A percentile compares a stretch with the other conserved stretches of the same genome.
Evolutionary conservation across 2,113 vertebrate genomes (phyloP).

Genomic region (Pseudolaguvia tuberculata): DNA sequence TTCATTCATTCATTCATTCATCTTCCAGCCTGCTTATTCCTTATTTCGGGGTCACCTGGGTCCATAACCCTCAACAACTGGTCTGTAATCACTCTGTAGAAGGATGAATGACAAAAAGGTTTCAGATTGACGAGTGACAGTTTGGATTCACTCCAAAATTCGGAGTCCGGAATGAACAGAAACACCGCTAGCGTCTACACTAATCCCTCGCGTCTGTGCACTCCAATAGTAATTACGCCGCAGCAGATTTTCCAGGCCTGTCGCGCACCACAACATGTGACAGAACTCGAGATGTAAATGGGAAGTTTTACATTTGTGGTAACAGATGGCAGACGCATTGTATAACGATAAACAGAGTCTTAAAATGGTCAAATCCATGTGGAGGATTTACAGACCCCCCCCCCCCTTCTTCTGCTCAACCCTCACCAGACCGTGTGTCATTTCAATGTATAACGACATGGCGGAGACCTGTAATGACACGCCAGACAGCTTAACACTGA

Average conservation of each 20-base stretch:
- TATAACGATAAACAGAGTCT: constrained; percentile 35
- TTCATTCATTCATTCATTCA: too few species aligned
- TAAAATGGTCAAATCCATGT: constrained; percentile 29
- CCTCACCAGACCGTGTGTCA: constrained; percentile 15
- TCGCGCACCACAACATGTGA: constrained; percentile 7
- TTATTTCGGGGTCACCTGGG: too few species aligned
- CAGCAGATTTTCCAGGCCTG: background rate
- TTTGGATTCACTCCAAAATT: too few species aligned
- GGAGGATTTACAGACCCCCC: constrained; percentile 32
- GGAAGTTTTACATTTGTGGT: constrained; percentile 33
- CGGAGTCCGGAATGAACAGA: too few species aligned
- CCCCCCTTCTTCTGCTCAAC: constrained; percentile 34
- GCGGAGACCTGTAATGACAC: background rate
- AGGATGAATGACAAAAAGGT: too few species aligned
- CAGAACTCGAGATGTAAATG: constrained; percentile 34
- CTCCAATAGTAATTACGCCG: background rate
- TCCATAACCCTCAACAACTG: too few species aligned
- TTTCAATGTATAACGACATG: background rate
- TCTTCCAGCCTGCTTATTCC: too few species aligned
- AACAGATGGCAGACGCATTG: constrained; percentile 33
- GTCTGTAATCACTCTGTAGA: too few species aligned
- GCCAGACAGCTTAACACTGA: background rate
- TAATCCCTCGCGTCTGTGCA: constrained; percentile 11
- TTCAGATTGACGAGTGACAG: too few species aligned
- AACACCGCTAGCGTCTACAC: constrained; percentile 2